Conservation (phyloP, 2,797 vertebrate species). For the Clarias laeviceps region DNA sequence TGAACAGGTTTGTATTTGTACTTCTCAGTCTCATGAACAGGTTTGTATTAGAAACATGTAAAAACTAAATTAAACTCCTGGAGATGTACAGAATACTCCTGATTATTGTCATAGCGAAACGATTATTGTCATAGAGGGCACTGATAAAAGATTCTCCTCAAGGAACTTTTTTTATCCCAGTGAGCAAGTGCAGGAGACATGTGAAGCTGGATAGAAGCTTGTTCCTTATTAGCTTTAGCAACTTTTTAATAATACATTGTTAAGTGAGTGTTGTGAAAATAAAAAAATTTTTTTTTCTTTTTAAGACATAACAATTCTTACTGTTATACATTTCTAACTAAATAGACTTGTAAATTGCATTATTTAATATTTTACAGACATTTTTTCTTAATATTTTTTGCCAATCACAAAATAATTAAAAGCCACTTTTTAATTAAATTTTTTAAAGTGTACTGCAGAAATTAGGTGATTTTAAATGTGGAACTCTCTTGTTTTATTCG, state of each 20-base stretch:
- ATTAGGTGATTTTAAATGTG: not conserved
- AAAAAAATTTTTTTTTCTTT: not conserved
- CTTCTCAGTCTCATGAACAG: conserved; percentile 67
- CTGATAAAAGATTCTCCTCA: not conserved
- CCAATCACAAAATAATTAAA: not conserved
- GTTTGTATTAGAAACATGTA: conserved; percentile 55
- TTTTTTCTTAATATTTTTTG: too few species aligned
- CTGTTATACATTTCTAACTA: not conserved
- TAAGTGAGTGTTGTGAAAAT: not conserved
- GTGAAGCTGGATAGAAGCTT: not conserved
- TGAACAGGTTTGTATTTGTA: conserved; percentile 68
- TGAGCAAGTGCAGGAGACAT: not conserved
- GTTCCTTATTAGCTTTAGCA: not conserved
- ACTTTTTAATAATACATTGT: not conserved
- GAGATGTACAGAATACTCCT: not conserved
- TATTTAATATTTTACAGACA: not conserved
- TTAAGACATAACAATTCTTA: too few species aligned
- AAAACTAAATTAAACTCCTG: conserved; percentile 1
- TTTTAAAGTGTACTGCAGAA: not conserved
- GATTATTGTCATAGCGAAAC: not conserved
- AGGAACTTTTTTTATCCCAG: not conserved
- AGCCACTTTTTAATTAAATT: not conserved
- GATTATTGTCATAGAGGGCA: not conserved
- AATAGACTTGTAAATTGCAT: not conserved
- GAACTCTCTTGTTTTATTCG: conserved; percentile 28